Evolutionary conservation across 2,113 vertebrate genomes (phyloP).

Genomic region (Labeo catla): DNA sequence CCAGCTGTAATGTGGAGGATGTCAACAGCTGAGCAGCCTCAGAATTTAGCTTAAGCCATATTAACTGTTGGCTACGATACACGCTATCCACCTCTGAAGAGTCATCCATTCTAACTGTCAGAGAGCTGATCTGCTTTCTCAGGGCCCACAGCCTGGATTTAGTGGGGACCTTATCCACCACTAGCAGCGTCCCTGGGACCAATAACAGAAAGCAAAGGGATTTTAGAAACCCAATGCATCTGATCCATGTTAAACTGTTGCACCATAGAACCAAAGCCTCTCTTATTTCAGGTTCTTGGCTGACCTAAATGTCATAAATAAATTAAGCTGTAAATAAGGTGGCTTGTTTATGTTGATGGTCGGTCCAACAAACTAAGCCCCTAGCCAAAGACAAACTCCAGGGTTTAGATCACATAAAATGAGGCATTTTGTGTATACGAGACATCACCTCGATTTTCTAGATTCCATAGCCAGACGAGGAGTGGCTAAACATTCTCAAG

Average conservation of each 20-base stretch:
- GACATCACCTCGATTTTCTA: slow-evolving; percentile 37
- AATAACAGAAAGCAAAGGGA: slow-evolving; percentile 30
- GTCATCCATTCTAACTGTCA: slow-evolving; percentile 60
- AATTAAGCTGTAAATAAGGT: slow-evolving; percentile 26
- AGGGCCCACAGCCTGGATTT: slow-evolving; percentile 69
- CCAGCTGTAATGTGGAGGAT: slow-evolving; percentile 68
- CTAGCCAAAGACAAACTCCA: neutral
- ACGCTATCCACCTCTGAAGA: neutral
- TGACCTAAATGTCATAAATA: slow-evolving; percentile 43
- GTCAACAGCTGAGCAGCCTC: slow-evolving; percentile 74
- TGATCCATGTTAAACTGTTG: slow-evolving; percentile 36
- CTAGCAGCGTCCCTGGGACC: slow-evolving; percentile 61
- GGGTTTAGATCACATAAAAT: neutral
- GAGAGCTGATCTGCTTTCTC: slow-evolving; percentile 69
- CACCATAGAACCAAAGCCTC: slow-evolving; percentile 25
- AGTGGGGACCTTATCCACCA: slow-evolving; percentile 54
- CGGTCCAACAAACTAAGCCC: neutral
- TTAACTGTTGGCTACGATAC: slow-evolving; percentile 11
- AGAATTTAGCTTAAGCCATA: slow-evolving; percentile 57
- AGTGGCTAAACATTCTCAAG: slow-evolving; percentile 44
- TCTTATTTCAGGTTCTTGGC: slow-evolving; percentile 34
- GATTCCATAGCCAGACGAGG: slow-evolving; percentile 5
- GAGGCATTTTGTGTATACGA: neutral
- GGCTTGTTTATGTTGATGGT: neutral
- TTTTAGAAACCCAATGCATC: slow-evolving; percentile 37